Percentiles rank a stretch among this genome's conserved stretches.
These are phyloP conservation scores for Nothoprocta perdicaria DNA, from an alignment of 2,113 vertebrate species.

Conservation along the genomic window DNA sequence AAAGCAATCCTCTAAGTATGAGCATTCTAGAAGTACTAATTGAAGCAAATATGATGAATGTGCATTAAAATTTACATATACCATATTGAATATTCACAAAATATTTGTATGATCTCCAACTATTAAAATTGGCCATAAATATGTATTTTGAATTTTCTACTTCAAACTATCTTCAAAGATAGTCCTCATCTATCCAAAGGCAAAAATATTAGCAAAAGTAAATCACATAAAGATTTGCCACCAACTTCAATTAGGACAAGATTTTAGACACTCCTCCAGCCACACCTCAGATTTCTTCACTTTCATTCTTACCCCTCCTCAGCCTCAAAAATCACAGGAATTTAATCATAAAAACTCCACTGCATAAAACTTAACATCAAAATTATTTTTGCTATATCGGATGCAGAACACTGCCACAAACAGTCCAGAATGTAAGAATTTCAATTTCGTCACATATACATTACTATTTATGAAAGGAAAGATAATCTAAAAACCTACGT, in stretches of 20 bases:
- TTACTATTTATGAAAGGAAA: not conserved
- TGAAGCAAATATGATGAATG: not conserved
- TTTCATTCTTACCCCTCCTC: not conserved
- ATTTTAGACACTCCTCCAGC: not conserved
- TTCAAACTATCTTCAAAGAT: not conserved
- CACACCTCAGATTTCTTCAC: not conserved
- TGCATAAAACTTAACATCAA: not conserved
- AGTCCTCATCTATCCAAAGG: not conserved
- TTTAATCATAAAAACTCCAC: not conserved
- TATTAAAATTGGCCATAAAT: not conserved
- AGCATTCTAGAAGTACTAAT: not conserved
- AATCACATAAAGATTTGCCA: not conserved
- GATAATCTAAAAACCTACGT: not conserved
- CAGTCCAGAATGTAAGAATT: not conserved
- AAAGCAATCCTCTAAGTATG: not conserved
- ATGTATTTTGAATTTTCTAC: not conserved
- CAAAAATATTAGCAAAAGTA: not conserved
- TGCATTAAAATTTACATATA: not conserved
- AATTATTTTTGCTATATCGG: not conserved
- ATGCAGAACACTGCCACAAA: not conserved
- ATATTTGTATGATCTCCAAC: not conserved
- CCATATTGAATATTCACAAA: not conserved
- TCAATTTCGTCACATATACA: not conserved
- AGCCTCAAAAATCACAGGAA: not conserved
- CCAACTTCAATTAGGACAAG: not conserved